Evolutionary conservation across 1,140 invertebrate genomes (phyloP).

Genomic region (Leguminivora glycinivorella): DNA sequence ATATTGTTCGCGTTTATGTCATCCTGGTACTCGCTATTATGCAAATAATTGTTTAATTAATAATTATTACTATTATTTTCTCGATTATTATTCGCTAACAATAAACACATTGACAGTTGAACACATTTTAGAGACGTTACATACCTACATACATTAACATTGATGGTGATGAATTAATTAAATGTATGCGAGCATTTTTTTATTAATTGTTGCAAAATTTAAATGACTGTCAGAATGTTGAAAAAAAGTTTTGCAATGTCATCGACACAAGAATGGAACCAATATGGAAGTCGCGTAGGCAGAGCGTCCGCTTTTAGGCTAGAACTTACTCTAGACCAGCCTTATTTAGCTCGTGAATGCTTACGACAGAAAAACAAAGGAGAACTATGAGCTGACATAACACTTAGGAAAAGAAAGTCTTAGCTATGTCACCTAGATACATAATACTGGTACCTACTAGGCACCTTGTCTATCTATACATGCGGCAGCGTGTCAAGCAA

Average conservation of each 20-base stretch:
- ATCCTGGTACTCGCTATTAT: conserved; percentile 4
- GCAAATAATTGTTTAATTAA: conserved; percentile 12
- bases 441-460: too few relatives aligned
- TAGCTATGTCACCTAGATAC: background rate
- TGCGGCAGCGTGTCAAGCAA: too few relatives aligned
- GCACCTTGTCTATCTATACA: too few relatives aligned
- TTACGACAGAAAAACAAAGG: conserved; percentile 2
- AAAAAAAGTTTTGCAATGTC: background rate
- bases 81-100: too few relatives aligned
- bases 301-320: background rate
- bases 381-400: background rate
- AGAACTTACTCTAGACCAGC: background rate
- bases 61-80: background rate
- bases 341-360: background rate
- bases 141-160: too few relatives aligned
- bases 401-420: background rate
- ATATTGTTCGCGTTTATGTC: conserved; percentile 5
- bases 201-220: too few relatives aligned
- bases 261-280: conserved; percentile 1
- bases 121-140: too few relatives aligned
- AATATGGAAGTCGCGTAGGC: conserved; percentile 5
- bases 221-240: too few relatives aligned
- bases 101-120: too few relatives aligned
- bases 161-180: too few relatives aligned
- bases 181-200: too few relatives aligned